phyloP scores from a whole-genome alignment of 2,797 vertebrate species.

The Cetoscarus ocellatus region DNA sequence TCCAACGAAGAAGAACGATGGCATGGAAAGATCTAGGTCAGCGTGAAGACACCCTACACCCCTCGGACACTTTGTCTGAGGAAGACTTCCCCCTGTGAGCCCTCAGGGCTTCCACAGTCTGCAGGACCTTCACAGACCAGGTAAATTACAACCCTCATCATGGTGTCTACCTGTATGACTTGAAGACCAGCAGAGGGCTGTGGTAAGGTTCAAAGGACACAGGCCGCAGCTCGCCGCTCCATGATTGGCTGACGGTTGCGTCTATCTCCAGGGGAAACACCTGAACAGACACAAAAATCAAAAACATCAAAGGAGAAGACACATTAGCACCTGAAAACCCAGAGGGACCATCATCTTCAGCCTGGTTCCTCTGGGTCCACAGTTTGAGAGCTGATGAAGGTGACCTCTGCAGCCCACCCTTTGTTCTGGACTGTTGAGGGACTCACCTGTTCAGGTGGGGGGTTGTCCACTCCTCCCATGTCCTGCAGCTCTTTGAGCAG shows the following conservation, averaged over 20 bases:
- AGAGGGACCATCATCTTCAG: too few relatives aligned
- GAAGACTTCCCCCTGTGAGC: background rate
- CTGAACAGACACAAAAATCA: conserved; percentile 82
- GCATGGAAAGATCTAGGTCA: too few relatives aligned
- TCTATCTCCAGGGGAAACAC: conserved; percentile 88
- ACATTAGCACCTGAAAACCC: background rate
- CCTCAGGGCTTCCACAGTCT: background rate
- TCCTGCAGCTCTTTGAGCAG: conserved; percentile 81
- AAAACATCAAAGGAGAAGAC: background rate
- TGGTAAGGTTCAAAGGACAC: conserved; percentile 90
- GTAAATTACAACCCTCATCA: too few relatives aligned
- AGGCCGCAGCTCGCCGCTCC: conserved; percentile 83
- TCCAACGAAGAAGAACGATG: too few relatives aligned
- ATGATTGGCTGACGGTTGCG: conserved; percentile 73
- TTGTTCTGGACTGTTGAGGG: background rate
- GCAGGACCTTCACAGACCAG: background rate
- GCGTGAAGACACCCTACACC: too few relatives aligned
- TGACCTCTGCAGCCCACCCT: background rate
- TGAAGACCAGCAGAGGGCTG: conserved; percentile 95
- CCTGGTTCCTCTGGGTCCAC: too few relatives aligned
- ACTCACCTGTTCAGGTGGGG: conserved; percentile 83
- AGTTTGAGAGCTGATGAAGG: too few relatives aligned
- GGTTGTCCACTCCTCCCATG: conserved; percentile 53
- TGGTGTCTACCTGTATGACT: conserved; percentile 90
- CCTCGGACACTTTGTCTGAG: too few relatives aligned